phyloP scores from a whole-genome alignment of 2,888 invertebrate genomes.

The Erebia epiphron region DNA sequence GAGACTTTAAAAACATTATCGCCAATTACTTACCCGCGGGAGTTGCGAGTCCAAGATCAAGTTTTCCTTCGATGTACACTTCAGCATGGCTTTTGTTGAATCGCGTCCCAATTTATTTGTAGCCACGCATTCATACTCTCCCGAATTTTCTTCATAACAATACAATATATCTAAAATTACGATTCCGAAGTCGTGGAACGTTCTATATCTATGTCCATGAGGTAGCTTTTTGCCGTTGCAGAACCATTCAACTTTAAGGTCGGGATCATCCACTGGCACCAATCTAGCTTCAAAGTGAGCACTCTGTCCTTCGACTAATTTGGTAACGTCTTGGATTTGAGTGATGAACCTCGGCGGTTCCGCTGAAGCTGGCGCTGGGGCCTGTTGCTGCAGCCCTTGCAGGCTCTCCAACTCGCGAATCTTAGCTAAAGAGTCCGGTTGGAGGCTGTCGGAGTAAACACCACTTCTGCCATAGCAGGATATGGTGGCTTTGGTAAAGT shows the following conservation, averaged over 20 bases:
- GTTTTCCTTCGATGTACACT: conserved; percentile 94
- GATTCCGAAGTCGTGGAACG: conserved; percentile 98
- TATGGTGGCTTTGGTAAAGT: conserved; percentile 92
- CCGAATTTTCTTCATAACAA: conserved; percentile 98
- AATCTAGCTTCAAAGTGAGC: conserved; percentile 97
- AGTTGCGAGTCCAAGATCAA: conserved; percentile 96
- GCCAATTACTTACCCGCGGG: conserved; percentile 86
- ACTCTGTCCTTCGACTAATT: conserved; percentile 96
- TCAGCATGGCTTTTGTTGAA: conserved; percentile 91
- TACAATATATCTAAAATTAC: conserved; percentile 97
- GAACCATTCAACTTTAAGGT: conserved; percentile 97
- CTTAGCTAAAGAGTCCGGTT: conserved; percentile 94
- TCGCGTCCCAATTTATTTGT: conserved; percentile 95
- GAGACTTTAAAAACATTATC: background rate
- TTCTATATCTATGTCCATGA: conserved; percentile 97
- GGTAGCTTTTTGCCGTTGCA: conserved; percentile 96
- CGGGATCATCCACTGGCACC: conserved; percentile 97
- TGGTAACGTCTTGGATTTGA: conserved; percentile 92
- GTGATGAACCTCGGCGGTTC: conserved; percentile 95
- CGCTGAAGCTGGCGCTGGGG: conserved; percentile 85
- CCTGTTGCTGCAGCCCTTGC: conserved; percentile 86
- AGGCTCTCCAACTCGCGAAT: conserved; percentile 93
- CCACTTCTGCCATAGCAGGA: conserved; percentile 93
- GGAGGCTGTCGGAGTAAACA: conserved; percentile 93
- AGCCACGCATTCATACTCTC: conserved; percentile 96